Base-by-base conservation (phyloP, 1,140 invertebrate species). In the Tetragnatha versicolor region DNA sequence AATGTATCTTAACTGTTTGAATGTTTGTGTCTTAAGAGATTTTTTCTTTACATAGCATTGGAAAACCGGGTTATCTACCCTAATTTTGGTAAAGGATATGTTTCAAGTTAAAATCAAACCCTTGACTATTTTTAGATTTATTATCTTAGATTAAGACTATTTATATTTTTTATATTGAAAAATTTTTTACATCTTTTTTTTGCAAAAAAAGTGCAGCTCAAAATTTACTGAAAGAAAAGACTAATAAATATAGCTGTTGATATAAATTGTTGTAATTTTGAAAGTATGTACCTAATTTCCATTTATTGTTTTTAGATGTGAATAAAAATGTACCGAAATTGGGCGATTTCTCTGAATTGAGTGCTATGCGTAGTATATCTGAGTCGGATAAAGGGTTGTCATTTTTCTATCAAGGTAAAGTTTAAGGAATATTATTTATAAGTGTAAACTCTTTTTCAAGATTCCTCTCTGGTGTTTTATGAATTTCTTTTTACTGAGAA, bases 391-490 rank as follows among this genome's bases (percentile, higher is more conserved):
- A 73, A 20, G 35, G 53, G 0, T 7, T 60, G 27, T 37, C 31
- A 1, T 73, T 60, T 60, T 73, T 73, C 42, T 73, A 73, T 33
- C 69, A 73, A 73, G 69, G 69, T 73, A 73, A 37, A 29, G 17
- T 45, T 45, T 45, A 9, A 9, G 39, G 7, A 45, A 45, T 9
- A 45, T 45, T 9, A 9, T 17, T 9, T 9, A 45, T 45, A 9
- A 45, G 39, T 17, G 17, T 9, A 9, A 45, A 45, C 39, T 45
- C 39, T 45, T 45, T 45, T 45, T 45, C 39, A 45, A 45, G 39
- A 9, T 53, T 53, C 25, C 49, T 20, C n/a, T n/a, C n/a, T 53
- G n/a, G 25, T 53, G 3, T 53, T 1, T 53, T 53, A 7, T 20
- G n/a, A 20, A 53, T 53, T 53, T 53, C n/a, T 0, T 53, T 53